phyloP scores from a whole-genome alignment of 2,113 vertebrate species.

The Poeciliopsis occidentalis region DNA sequence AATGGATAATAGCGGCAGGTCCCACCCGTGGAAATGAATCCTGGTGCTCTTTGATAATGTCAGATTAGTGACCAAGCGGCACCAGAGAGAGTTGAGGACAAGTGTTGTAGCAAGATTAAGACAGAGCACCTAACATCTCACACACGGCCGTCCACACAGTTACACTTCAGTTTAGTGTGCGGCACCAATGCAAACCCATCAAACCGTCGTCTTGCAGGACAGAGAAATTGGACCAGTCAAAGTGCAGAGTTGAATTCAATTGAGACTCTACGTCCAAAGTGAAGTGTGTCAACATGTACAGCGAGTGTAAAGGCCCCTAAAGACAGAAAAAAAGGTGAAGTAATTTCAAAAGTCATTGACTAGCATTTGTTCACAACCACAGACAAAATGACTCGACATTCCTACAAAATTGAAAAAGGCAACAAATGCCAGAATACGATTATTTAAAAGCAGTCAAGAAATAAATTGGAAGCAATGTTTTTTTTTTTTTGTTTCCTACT shows the following conservation, averaged over 20 bases:
- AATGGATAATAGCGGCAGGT: not conserved
- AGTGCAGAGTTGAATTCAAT: not conserved
- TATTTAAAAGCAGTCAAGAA: not conserved
- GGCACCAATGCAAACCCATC: no score
- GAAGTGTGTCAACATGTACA: no score
- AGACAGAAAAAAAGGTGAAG: not conserved
- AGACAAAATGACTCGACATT: not conserved
- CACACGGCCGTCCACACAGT: no score
- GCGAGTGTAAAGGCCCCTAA: not conserved
- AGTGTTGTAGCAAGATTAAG: no score
- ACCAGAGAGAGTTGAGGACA: no score
- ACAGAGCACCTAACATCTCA: not conserved
- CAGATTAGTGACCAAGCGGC: no score
- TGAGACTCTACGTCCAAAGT: not conserved
- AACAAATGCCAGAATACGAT: not conserved
- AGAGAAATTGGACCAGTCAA: not conserved
- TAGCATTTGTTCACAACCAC: not conserved
- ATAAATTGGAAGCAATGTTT: constrained; percentile 49
- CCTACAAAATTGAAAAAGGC: not conserved
- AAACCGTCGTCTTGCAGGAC: no score
- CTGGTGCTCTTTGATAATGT: no score
- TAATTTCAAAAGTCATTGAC: not conserved
- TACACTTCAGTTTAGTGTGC: no score
- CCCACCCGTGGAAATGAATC: no score
- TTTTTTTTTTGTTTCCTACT: constrained; percentile 61